phyloP scores from a whole-genome alignment of 2,888 invertebrate species.

The Spilarctia lutea region DNA sequence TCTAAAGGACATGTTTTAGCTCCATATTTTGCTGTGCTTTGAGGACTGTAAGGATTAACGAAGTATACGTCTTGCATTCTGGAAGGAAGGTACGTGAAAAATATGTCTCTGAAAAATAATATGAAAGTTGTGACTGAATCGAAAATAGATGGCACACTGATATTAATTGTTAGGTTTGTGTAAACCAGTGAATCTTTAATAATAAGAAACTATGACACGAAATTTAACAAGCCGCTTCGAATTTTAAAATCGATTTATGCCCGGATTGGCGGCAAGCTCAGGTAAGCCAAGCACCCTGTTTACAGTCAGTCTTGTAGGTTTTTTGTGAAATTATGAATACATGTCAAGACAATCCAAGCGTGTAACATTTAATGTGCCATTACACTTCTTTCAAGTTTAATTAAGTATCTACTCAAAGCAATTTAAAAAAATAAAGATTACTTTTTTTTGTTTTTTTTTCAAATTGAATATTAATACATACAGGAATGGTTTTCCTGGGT shows the following conservation, averaged over 20 bases:
- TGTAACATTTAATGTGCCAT: no score
- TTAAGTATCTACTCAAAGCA: neutral
- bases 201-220: no score
- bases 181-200: no score
- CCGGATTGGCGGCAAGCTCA: no score
- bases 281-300: no score
- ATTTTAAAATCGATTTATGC: no score
- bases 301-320: no score
- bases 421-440: neutral
- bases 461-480: slow-evolving; percentile 30
- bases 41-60: slow-evolving; percentile 73
- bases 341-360: no score
- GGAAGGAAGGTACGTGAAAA: slow-evolving; percentile 79
- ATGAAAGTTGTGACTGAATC: neutral
- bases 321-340: no score
- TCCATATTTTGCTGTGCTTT: slow-evolving; percentile 65
- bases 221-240: no score
- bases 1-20: slow-evolving; percentile 75
- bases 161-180: no score
- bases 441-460: neutral
- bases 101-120: slow-evolving; percentile 71
- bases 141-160: no score
- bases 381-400: neutral
- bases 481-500: slow-evolving; percentile 75
- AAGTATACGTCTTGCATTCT: slow-evolving; percentile 74